These are phyloP conservation scores for Diarsia mendica DNA, from an alignment of 2,888 invertebrate species.

Conservation along the genomic window DNA sequence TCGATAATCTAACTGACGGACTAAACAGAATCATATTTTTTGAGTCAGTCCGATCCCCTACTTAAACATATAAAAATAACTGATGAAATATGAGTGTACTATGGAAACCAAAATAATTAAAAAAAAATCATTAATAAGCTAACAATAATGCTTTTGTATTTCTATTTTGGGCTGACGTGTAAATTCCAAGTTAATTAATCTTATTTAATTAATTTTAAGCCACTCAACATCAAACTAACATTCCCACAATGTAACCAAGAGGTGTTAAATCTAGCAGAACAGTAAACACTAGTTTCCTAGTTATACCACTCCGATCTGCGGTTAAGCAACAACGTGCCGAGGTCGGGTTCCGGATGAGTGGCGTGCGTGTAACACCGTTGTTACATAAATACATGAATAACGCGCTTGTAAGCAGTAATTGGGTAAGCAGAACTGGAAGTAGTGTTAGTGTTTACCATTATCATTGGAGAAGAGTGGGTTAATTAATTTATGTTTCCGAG, in stretches of 20 bases:
- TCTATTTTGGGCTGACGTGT: not conserved
- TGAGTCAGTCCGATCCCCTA: too few species aligned
- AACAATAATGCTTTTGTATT: not conserved
- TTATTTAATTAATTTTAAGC: too few species aligned
- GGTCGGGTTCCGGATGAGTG: constrained; percentile 51
- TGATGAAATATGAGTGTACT: too few species aligned
- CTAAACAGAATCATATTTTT: too few species aligned
- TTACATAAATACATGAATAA: constrained; percentile 48
- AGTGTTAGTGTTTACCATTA: constrained; percentile 20
- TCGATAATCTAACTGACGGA: too few species aligned
- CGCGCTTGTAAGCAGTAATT: constrained; percentile 30
- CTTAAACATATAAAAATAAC: not conserved
- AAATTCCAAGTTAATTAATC: not conserved
- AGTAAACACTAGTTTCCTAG: constrained; percentile 31
- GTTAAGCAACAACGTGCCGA: constrained; percentile 45
- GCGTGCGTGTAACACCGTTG: constrained; percentile 38
- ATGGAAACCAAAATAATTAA: too few species aligned
- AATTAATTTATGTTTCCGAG: not conserved
- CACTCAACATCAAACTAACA: not conserved
- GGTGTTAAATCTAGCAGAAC: constrained; percentile 26
- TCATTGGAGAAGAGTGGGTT: constrained; percentile 6
- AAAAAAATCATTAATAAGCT: too few species aligned
- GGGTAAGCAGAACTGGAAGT: constrained; percentile 31
- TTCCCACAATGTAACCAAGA: constrained; percentile 15
- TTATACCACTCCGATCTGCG: constrained; percentile 22